These are phyloP conservation scores for Porites divaricata DNA, from an alignment of 92 coral and sea anemone genomes.

Conservation along the genomic window DNA sequence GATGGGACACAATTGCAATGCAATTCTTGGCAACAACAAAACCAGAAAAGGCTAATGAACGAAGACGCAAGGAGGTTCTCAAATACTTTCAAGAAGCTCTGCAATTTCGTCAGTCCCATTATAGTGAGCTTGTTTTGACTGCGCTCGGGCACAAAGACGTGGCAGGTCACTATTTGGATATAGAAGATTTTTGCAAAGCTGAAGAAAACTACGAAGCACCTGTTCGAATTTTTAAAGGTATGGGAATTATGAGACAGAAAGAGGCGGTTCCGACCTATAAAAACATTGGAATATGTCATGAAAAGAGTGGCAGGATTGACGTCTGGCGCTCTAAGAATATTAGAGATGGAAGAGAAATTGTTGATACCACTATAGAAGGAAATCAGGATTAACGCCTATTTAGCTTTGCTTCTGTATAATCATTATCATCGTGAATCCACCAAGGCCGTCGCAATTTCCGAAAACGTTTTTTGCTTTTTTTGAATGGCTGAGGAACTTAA, in stretches of 20 bases:
- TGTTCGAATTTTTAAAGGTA: slow-evolving; percentile 6
- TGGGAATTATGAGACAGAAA: slow-evolving; percentile 32
- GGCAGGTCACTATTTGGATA: slow-evolving; percentile 37
- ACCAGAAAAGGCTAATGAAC: background rate
- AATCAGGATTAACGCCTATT: too few relatives aligned
- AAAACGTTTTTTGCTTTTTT: too few relatives aligned
- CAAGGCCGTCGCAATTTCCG: too few relatives aligned
- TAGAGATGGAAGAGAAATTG: slow-evolving; percentile 28
- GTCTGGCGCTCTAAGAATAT: slow-evolving; percentile 25
- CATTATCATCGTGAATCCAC: too few relatives aligned
- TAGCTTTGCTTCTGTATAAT: too few relatives aligned
- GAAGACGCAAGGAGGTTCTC: slow-evolving; percentile 15
- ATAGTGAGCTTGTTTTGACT: slow-evolving; percentile 37
- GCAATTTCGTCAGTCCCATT: background rate
- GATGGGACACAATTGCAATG: slow-evolving; percentile 9
- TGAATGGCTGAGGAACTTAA: too few relatives aligned
- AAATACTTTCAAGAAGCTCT: slow-evolving; percentile 19
- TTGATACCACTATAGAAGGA: slow-evolving; percentile 46
- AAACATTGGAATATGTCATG: slow-evolving; percentile 47
- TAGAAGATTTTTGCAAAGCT: background rate
- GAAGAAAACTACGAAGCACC: slow-evolving; percentile 34
- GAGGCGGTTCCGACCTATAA: slow-evolving; percentile 46
- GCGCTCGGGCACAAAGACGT: slow-evolving; percentile 54
- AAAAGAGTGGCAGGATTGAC: slow-evolving; percentile 7
- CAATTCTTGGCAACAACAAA: background rate